phyloP scores from a whole-genome alignment of 2,797 vertebrate genomes.

The Fringilla coelebs region DNA sequence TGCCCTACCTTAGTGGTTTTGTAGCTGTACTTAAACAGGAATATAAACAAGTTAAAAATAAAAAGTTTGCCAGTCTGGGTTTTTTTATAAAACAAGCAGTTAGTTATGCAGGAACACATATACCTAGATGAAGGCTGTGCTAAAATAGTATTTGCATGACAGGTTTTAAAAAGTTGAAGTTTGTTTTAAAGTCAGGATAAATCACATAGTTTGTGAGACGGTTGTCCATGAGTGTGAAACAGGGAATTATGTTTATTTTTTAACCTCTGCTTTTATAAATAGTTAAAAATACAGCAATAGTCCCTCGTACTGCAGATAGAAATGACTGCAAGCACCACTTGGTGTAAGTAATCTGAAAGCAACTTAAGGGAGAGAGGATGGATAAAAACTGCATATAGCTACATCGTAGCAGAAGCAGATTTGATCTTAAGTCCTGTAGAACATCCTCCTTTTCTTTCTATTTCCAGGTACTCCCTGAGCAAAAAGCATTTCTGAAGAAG shows the following conservation, averaged over 20 bases:
- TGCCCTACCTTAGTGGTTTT: neutral
- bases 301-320: neutral
- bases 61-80: neutral
- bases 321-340: neutral
- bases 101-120: neutral
- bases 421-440: neutral
- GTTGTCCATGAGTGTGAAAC: neutral
- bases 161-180: neutral
- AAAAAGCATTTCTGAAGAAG: constrained; percentile 20
- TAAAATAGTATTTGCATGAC: neutral
- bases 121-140: neutral
- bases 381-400: neutral
- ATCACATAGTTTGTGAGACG: neutral
- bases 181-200: neutral
- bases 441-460: neutral
- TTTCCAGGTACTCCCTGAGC: neutral
- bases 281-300: neutral
- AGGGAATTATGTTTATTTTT: neutral
- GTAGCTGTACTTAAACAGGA: neutral
- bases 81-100: neutral
- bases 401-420: neutral
- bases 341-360: neutral
- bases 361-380: neutral
- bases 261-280: neutral
- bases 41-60: neutral